Conservation (phyloP, 2,888 invertebrate species). For the Ptychoptera albimana region DNA sequence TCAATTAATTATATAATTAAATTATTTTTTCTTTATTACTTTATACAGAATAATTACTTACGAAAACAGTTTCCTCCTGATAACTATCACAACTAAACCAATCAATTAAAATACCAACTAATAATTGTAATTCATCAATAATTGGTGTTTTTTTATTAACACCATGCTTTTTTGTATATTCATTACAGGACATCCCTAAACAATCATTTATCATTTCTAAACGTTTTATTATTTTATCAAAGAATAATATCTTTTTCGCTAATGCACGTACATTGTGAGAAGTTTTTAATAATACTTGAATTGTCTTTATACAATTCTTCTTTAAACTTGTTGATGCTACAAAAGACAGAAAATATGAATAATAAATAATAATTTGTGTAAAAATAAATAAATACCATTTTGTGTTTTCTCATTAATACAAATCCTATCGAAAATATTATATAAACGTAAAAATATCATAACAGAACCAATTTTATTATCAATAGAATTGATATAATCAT, state of each 20-base stretch:
- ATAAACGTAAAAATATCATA: neutral
- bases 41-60: no score
- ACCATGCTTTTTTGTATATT: conserved; percentile 22
- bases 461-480: no score
- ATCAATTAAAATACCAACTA: conserved; percentile 19
- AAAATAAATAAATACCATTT: neutral
- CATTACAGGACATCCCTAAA: conserved; percentile 16
- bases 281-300: conserved; percentile 20
- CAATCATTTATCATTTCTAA: conserved; percentile 20
- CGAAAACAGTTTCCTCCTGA: conserved; percentile 12
- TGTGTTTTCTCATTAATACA: neutral
- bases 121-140: conserved; percentile 18
- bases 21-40: no score
- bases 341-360: no score
- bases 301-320: conserved; percentile 7
- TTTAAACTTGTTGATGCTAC: neutral
- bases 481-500: no score
- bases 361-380: neutral
- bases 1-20: conserved; percentile 1
- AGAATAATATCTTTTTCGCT: conserved; percentile 16
- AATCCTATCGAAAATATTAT: neutral
- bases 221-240: conserved; percentile 16
- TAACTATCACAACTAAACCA: conserved; percentile 22
- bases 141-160: conserved; percentile 17
- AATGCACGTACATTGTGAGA: conserved; percentile 15